phyloP scores from a whole-genome alignment of 2,797 vertebrate species.

The Lagorchestes hirsutus region DNA sequence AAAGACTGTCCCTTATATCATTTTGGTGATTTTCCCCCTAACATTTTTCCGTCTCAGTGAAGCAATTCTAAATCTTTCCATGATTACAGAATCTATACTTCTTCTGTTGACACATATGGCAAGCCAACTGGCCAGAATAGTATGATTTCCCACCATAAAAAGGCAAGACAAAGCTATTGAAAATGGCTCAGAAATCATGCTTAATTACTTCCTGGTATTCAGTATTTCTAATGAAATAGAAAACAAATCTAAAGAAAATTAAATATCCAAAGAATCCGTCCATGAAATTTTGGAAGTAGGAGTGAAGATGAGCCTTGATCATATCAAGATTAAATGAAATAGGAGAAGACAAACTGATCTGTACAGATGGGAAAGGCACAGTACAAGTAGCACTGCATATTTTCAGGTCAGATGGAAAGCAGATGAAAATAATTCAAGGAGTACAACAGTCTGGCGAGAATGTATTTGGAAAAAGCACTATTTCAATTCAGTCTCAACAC shows the following conservation, averaged over 20 bases:
- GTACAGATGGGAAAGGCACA: slow-evolving; percentile 63
- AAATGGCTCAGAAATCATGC: slow-evolving; percentile 50
- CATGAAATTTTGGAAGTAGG: slow-evolving; percentile 54
- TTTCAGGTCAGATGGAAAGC: slow-evolving; percentile 71
- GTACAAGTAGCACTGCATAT: slow-evolving; percentile 57
- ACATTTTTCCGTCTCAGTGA: slow-evolving; percentile 53
- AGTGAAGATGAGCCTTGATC: slow-evolving; percentile 62
- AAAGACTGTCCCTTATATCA: slow-evolving; percentile 16
- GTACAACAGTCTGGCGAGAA: slow-evolving; percentile 21
- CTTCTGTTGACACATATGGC: slow-evolving; percentile 56
- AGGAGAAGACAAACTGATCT: slow-evolving; percentile 41
- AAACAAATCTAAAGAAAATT: slow-evolving; percentile 66
- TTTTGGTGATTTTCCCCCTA: slow-evolving; percentile 37
- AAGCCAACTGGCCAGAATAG: slow-evolving; percentile 64
- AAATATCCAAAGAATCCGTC: slow-evolving; percentile 61
- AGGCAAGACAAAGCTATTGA: slow-evolving; percentile 53
- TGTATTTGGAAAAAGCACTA: slow-evolving; percentile 65
- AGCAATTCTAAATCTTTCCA: slow-evolving; percentile 50
- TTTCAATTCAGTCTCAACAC: slow-evolving; percentile 47
- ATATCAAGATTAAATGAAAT: slow-evolving; percentile 46
- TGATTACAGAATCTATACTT: slow-evolving; percentile 61
- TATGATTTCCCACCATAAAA: slow-evolving; percentile 65
- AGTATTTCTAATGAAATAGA: slow-evolving; percentile 66
- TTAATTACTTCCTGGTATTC: slow-evolving; percentile 54
- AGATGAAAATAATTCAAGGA: slow-evolving; percentile 76